phyloP scores from a whole-genome alignment of 2,888 invertebrate species.

The Aproaerema taeniolella region DNA sequence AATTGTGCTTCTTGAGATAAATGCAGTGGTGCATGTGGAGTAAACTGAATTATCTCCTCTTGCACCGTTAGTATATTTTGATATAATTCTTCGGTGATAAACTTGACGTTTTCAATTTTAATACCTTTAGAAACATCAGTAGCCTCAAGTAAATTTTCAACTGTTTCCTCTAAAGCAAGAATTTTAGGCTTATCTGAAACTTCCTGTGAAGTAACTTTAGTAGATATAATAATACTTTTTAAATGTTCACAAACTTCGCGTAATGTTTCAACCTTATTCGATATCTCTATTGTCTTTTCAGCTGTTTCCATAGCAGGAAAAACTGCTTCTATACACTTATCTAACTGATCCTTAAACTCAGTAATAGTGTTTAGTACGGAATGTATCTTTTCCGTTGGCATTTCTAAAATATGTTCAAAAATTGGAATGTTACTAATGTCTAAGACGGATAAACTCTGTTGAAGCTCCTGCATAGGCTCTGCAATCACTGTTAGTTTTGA shows the following conservation, averaged over 20 bases:
- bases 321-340: slow-evolving; percentile 44
- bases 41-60: slow-evolving; percentile 52
- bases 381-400: slow-evolving; percentile 49
- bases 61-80: slow-evolving; percentile 42
- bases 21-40: slow-evolving; percentile 32
- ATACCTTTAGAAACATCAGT: slow-evolving; percentile 44
- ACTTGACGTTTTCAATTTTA: slow-evolving; percentile 44
- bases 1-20: slow-evolving; percentile 47
- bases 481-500: slow-evolving; percentile 49
- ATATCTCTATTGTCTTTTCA: slow-evolving; percentile 49
- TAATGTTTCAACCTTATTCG: slow-evolving; percentile 45
- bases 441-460: slow-evolving; percentile 51
- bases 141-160: slow-evolving; percentile 42
- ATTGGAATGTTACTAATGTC: slow-evolving; percentile 57
- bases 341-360: slow-evolving; percentile 50
- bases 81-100: slow-evolving; percentile 47
- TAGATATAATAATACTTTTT: slow-evolving; percentile 36
- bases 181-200: slow-evolving; percentile 26
- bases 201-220: slow-evolving; percentile 23
- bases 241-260: slow-evolving; percentile 46
- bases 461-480: slow-evolving; percentile 55
- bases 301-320: slow-evolving; percentile 47
- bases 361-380: slow-evolving; percentile 44
- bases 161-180: slow-evolving; percentile 31
- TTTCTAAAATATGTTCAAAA: slow-evolving; percentile 54